Evolutionary conservation across 2,113 vertebrate genomes (phyloP), one percentile per base, ranked within the genome.

Genomic region (Oxyruncus cristatus): DNA sequence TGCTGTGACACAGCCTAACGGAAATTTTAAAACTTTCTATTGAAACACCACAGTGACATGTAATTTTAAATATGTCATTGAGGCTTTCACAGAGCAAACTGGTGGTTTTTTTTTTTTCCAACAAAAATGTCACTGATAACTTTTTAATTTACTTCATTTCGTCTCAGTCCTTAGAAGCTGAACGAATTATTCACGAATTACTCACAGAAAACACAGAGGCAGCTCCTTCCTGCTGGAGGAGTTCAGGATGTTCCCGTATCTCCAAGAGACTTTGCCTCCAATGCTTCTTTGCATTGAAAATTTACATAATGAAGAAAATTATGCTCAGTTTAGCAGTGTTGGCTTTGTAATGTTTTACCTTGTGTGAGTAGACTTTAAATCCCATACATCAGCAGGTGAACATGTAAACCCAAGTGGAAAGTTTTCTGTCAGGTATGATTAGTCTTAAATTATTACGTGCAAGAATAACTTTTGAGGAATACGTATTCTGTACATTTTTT

Each of bases 11-110:
- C 59, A 86, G 16, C 74, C 82, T 86, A 91, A 81, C 5, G 2
- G 41, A 93, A 93, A 84, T 94, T 81, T 17, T 8, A 90, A 90
- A 88, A 37, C 46, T 61, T 77, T 50, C 49, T 32, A 28, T 56
- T 78, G 89, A 96, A 96, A 66, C 84, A 91, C 74, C 66, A 53
- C 77, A 74, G 68, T 94, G 93, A 86, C 65, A 91, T 39, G 68
- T 77, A 94, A 86, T 97, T 97, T 97, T 88, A 44, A 93, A 93
- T 96, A 90, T 89, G 84, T 91, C 82, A 82, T 87, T 84, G 81
- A 82, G 33, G 55, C 26, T 92, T 97, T 88, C 92, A 76, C 61
- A 94, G 56, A 95, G 44, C 52, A 93, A 59, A n/a, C n/a, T 32
- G 20, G 44, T 72, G 4, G 14, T 23, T 10, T 32, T 39, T 71